Conservation (phyloP, 2,797 vertebrate species). For the Pangasius mekongensis region DNA sequence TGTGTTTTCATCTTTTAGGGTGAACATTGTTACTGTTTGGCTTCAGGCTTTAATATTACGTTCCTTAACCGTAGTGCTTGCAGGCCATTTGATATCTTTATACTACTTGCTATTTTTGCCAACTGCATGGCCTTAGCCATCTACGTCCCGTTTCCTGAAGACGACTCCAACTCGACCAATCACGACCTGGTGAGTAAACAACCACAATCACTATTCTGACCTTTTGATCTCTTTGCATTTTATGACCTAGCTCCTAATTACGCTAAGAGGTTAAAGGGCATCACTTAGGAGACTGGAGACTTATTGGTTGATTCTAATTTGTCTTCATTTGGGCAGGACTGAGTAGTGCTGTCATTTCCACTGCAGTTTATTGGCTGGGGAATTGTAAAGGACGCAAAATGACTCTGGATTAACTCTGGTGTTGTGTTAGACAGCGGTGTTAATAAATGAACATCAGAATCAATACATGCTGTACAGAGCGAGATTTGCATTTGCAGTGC, state of each 20-base stretch:
- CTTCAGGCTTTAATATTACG: not conserved
- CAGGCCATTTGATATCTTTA: slow-evolving; percentile 99
- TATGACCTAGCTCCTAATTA: not conserved
- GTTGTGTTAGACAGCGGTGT: not conserved
- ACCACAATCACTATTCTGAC: not conserved
- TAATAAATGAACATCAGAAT: not conserved
- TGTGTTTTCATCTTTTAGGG: not conserved
- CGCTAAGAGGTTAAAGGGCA: not conserved
- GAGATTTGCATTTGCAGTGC: not conserved
- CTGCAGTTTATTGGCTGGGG: not conserved
- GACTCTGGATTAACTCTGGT: not conserved
- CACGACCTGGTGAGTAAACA: slow-evolving; percentile 93
- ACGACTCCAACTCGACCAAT: slow-evolving; percentile 98
- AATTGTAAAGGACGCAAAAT: not conserved
- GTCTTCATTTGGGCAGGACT: not conserved
- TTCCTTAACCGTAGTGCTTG: slow-evolving; percentile 57
- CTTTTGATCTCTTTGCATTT: not conserved
- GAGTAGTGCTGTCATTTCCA: not conserved
- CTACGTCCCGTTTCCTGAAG: slow-evolving; percentile 97
- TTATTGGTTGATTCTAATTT: not conserved
- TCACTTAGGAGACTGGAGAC: not conserved
- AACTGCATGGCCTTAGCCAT: slow-evolving; percentile 99
- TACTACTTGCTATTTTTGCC: slow-evolving; percentile 99
- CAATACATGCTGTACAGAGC: not conserved
- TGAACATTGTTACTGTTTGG: not conserved